Evolutionary conservation across 1,140 invertebrate species (phyloP).

Genomic region (Drosophila pruinosa): DNA sequence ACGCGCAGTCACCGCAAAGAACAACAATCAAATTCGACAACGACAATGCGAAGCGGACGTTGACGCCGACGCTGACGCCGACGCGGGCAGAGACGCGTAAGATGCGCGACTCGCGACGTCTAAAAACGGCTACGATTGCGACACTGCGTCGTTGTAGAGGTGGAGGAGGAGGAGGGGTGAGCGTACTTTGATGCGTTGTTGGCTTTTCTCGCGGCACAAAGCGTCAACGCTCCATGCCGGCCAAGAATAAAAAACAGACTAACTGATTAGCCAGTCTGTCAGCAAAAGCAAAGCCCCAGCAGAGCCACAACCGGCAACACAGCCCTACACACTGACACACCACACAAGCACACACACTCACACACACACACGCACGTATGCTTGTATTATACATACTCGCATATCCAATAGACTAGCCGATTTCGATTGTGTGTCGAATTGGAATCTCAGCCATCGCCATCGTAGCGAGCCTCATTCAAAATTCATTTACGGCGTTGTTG

Average conservation of each 20-base stretch:
- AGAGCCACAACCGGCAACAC: constrained; percentile 12
- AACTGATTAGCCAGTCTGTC: constrained; percentile 68
- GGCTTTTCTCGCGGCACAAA: constrained; percentile 21
- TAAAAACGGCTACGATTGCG: constrained; percentile 71
- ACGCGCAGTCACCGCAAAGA: constrained; percentile 11
- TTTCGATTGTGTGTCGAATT: constrained; percentile 27
- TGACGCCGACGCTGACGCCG: constrained; percentile 19
- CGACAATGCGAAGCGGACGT: constrained; percentile 19
- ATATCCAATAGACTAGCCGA: constrained; percentile 11
- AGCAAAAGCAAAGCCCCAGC: constrained; percentile 50
- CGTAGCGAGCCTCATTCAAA: constrained; percentile 48
- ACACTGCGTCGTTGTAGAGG: constrained; percentile 18
- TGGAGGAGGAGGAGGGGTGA: background rate
- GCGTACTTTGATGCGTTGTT: constrained; percentile 22
- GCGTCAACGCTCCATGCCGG: constrained; percentile 67
- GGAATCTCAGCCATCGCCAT: constrained; percentile 45
- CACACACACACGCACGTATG: background rate
- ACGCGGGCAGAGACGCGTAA: constrained; percentile 26
- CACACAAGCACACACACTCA: background rate
- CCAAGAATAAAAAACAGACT: constrained; percentile 78
- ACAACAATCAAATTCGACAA: constrained; percentile 41
- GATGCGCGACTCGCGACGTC: constrained; percentile 19
- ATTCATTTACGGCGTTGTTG: constrained; percentile 27
- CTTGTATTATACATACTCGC: background rate
- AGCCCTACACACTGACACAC: constrained; percentile 4